Evolutionary conservation across 2,113 vertebrate species (phyloP).

Genomic region (Bettongia penicillata): DNA sequence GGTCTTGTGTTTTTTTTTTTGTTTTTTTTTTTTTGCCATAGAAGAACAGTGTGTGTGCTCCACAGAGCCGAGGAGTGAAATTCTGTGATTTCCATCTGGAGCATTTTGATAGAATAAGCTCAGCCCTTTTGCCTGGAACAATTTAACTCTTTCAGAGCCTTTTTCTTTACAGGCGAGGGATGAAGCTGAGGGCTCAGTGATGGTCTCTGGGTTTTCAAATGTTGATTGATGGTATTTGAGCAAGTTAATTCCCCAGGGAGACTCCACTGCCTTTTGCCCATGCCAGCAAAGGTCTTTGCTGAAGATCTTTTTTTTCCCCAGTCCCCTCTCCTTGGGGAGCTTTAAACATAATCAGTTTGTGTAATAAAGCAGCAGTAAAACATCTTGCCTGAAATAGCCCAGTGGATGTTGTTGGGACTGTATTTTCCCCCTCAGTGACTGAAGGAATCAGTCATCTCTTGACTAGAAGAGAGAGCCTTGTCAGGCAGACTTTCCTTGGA

Average conservation of each 20-base stretch:
- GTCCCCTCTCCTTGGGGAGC: slow-evolving; percentile 72
- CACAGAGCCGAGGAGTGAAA: slow-evolving; percentile 69
- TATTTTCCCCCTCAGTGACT: slow-evolving; percentile 55
- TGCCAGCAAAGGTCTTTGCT: slow-evolving; percentile 69
- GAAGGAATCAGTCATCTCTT: slow-evolving; percentile 50
- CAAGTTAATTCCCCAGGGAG: slow-evolving; percentile 59
- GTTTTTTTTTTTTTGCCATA: slow-evolving; percentile 48
- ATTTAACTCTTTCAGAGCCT: slow-evolving; percentile 76
- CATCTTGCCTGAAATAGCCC: slow-evolving; percentile 62
- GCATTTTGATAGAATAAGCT: slow-evolving; percentile 78
- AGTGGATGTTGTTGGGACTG: slow-evolving; percentile 60
- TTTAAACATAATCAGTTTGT: slow-evolving; percentile 86
- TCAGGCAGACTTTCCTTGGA: slow-evolving; percentile 36
- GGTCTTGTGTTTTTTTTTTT: slow-evolving; percentile 63
- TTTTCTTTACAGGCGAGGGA: slow-evolving; percentile 70
- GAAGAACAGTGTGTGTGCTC: slow-evolving; percentile 58
- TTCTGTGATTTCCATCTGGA: slow-evolving; percentile 78
- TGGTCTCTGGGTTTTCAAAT: slow-evolving; percentile 62
- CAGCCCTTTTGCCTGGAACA: slow-evolving; percentile 76
- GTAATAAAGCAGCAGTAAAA: slow-evolving; percentile 81
- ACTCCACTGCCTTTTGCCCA: slow-evolving; percentile 38
- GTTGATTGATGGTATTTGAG: slow-evolving; percentile 72
- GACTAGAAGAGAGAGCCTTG: slow-evolving; percentile 16
- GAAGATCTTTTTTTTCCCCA: slow-evolving; percentile 50
- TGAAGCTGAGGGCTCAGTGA: slow-evolving; percentile 68